A percentile compares a stretch with the other conserved stretches of the same genome.
Conservation (phyloP, 2,797 vertebrate genomes). For the Ptychadena robeensis region DNA sequence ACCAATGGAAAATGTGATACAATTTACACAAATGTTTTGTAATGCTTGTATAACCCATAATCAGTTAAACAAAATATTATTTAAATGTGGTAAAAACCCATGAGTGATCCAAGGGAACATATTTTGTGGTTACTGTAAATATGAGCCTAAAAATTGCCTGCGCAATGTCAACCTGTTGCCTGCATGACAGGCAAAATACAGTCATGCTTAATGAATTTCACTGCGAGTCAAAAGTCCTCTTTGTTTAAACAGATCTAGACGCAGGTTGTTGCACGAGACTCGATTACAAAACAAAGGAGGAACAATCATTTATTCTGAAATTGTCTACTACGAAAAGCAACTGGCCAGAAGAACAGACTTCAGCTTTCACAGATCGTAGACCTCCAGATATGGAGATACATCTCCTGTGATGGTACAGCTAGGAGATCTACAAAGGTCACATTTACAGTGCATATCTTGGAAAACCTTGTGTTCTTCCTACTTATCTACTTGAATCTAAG, state of each 20-base stretch:
- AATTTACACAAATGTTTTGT: conserved; percentile 57
- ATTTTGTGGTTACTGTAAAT: conserved; percentile 60
- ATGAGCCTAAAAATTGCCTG: conserved; percentile 48
- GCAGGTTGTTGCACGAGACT: conserved; percentile 36
- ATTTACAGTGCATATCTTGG: too few relatives aligned
- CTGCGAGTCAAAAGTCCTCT: conserved; percentile 32
- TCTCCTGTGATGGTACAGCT: background rate
- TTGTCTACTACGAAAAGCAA: conserved; percentile 7
- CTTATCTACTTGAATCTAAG: too few relatives aligned
- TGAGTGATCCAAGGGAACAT: conserved; percentile 53
- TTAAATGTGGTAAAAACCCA: conserved; percentile 55
- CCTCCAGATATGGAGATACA: background rate
- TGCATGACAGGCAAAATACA: conserved; percentile 47
- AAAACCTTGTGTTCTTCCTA: too few relatives aligned
- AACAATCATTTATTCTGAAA: conserved; percentile 42
- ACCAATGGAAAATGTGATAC: conserved; percentile 43
- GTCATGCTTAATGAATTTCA: conserved; percentile 57
- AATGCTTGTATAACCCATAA: conserved; percentile 56
- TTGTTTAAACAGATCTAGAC: conserved; percentile 35
- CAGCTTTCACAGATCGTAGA: conserved; percentile 5
- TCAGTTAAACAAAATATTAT: conserved; percentile 58
- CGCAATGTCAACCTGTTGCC: conserved; percentile 50
- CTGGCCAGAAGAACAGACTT: background rate
- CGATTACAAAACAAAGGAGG: conserved; percentile 42
- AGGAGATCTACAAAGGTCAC: background rate